Base-by-base conservation (phyloP, 2,113 vertebrate genomes). In the Ceuthmochares aereus region DNA sequence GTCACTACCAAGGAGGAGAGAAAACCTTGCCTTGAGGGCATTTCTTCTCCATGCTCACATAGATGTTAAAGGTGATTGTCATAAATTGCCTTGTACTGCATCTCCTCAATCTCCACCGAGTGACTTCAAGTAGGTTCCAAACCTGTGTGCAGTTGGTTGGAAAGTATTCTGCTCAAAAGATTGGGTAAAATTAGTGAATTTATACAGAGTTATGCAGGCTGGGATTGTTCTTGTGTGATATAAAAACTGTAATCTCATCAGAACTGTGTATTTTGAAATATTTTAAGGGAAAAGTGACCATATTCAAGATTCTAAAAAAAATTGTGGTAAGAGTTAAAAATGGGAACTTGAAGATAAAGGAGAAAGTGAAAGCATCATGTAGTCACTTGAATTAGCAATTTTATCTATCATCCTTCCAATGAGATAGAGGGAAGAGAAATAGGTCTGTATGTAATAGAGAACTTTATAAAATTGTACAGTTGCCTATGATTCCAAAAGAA, bases 271-370 rank as follows among this genome's bases (percentile, higher is more conserved):
- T 68, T 88, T 60, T 45, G 36, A 77, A 88, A 64, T 74, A 81
- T 27, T 91, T 62, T n/a, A 77, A 81, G 64, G 26, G 68, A 93
- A 83, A 51, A 9, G 4, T 60, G 63, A 74, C 12, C 0, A 0
- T 45, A 22, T 51, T 74, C 29, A 36, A 37, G 42, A 9, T 45
- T 74, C 34, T 2, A 8, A 37, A 52, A 56, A 68, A 95, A 93
- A 92, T 25, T 18, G 4, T 10, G 5, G 52, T 75, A 88, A 73
- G 22, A 29, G 59, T 60, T 58, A 94, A 92, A 93, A 95, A 78
- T 23, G 91, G 94, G 95, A 96, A 75, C 47, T 84, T 79, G 84
- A 94, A 96, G 79, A 55, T 43, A 21, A 89, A 59, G 37, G 45
- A 87, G 66, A 49, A 90, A 49, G 43, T 89, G 36, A 95, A 80